These are phyloP conservation scores for Argopecten irradians DNA, from an alignment of 1,140 invertebrate genomes.

Conservation along the genomic window DNA sequence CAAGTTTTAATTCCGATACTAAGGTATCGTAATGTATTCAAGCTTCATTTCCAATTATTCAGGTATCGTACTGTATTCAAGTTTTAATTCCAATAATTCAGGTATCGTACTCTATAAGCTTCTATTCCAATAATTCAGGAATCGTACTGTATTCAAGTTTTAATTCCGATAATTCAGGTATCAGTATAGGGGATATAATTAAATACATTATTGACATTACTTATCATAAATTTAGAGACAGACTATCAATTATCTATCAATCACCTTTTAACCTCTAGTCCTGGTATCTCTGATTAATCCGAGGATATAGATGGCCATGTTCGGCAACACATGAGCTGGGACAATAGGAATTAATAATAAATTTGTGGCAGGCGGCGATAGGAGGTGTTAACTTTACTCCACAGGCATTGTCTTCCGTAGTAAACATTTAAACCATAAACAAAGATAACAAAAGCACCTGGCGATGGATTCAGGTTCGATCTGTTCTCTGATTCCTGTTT, in stretches of 20 bases:
- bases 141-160: too few relatives aligned
- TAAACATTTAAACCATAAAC: slow-evolving; percentile 12
- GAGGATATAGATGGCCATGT: neutral
- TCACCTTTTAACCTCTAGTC: neutral
- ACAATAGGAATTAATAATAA: neutral
- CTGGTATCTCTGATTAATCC: neutral
- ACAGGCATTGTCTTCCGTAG: neutral
- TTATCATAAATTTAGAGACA: neutral
- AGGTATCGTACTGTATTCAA: too few relatives aligned
- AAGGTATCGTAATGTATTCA: too few relatives aligned
- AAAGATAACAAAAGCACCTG: neutral
- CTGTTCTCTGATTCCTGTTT: neutral
- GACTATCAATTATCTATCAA: neutral
- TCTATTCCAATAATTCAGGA: too few relatives aligned
- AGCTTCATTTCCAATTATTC: too few relatives aligned
- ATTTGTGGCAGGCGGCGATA: neutral
- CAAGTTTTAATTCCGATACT: too few relatives aligned
- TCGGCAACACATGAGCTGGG: neutral
- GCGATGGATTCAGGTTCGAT: neutral
- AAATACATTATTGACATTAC: neutral
- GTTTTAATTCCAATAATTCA: too few relatives aligned
- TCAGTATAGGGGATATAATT: neutral
- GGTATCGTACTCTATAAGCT: too few relatives aligned
- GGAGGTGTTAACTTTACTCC: neutral
- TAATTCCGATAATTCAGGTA: neutral